Evolutionary conservation across 1,140 invertebrate species (phyloP).

Genomic region (Drosophila kurseongensis): DNA sequence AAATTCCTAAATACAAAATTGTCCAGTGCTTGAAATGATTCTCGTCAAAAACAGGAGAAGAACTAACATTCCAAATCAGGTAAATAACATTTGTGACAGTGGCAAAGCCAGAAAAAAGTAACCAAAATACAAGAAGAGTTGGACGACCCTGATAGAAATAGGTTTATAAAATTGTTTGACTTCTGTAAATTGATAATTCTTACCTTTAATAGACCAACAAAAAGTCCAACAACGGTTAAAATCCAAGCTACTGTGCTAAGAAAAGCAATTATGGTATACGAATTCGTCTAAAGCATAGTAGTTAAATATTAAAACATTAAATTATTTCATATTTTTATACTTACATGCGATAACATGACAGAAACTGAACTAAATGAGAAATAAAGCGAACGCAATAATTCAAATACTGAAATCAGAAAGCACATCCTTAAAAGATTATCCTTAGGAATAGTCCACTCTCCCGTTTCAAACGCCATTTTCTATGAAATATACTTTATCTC

Average conservation of each 20-base stretch:
- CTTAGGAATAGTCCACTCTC: background rate
- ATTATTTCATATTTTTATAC: background rate
- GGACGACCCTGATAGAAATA: conserved; percentile 10
- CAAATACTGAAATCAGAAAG: conserved; percentile 33
- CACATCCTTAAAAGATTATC: conserved; percentile 23
- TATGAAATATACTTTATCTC: background rate
- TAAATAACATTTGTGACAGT: conserved; percentile 17
- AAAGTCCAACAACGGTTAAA: conserved; percentile 21
- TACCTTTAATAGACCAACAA: conserved; percentile 49
- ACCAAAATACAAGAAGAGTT: conserved; percentile 30
- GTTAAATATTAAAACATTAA: too few relatives aligned
- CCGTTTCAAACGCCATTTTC: background rate
- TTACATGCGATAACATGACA: conserved; percentile 6
- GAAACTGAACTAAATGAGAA: conserved; percentile 17
- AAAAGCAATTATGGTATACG: conserved; percentile 14
- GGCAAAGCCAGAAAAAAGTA: conserved; percentile 40
- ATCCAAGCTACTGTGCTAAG: conserved; percentile 40
- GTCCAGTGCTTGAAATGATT: conserved; percentile 14
- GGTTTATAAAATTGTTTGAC: too few relatives aligned
- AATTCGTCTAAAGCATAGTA: conserved; percentile 13
- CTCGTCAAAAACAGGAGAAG: background rate
- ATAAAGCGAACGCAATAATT: conserved; percentile 46
- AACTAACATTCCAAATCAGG: conserved; percentile 30
- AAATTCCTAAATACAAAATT: conserved; percentile 41
- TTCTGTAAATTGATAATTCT: background rate